Percentiles rank a stretch among this genome's conserved stretches.
Conservation (phyloP, 2,888 invertebrate genomes). For the Crematogaster levior region DNA sequence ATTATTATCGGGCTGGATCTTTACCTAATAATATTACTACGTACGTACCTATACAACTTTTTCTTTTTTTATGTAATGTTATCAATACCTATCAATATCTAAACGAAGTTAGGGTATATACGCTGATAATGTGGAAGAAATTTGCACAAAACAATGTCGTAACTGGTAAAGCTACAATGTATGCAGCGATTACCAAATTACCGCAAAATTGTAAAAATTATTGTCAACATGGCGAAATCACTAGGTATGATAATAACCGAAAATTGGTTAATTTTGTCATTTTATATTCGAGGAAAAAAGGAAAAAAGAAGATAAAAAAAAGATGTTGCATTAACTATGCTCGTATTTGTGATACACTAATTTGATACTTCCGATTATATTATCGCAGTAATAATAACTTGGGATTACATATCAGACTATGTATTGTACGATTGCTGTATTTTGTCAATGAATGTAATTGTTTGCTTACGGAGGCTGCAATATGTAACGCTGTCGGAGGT, state of each 20-base stretch:
- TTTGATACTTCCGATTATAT: constrained; percentile 40
- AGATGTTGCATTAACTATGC: background rate
- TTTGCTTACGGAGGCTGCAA: constrained; percentile 15
- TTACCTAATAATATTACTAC: too few species aligned
- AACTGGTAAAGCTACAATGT: constrained; percentile 27
- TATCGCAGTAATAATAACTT: constrained; percentile 35
- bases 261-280: constrained; percentile 16
- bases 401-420: constrained; percentile 2
- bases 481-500: constrained; percentile 18
- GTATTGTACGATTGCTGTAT: background rate
- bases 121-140: constrained; percentile 13
- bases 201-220: constrained; percentile 21
- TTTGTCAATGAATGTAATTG: constrained; percentile 34
- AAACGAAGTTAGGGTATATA: constrained; percentile 9
- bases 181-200: constrained; percentile 21
- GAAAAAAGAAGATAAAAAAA: background rate
- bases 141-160: constrained; percentile 13
- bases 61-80: background rate
- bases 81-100: background rate
- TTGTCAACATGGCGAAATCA: constrained; percentile 17
- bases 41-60: too few species aligned
- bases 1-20: too few species aligned
- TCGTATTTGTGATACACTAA: constrained; percentile 9
- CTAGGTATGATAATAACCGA: constrained; percentile 28
- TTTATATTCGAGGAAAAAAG: background rate